Percentiles rank a stretch among this genome's conserved stretches.
Conservation (phyloP, 2,888 invertebrate genomes). For the Tribolium freemani region DNA sequence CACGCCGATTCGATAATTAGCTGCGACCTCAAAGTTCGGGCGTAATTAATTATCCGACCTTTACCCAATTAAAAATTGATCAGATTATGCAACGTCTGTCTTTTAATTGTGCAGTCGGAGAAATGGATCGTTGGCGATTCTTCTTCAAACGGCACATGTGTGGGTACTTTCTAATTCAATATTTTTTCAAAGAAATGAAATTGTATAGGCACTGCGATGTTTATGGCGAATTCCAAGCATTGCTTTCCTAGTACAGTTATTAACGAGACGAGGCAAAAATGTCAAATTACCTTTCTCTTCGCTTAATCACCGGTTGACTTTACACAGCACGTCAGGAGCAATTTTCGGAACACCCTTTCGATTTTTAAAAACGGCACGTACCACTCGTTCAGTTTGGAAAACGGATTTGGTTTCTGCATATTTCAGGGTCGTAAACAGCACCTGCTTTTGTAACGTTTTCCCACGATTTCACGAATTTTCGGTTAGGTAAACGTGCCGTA, state of each 20-base stretch:
- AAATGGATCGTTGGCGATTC: too few relatives aligned
- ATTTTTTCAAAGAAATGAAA: constrained; percentile 38
- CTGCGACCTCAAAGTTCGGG: neutral
- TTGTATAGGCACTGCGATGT: constrained; percentile 32
- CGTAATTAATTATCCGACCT: constrained; percentile 2
- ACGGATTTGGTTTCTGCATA: neutral
- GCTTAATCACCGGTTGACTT: constrained; percentile 28
- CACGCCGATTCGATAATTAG: constrained; percentile 3
- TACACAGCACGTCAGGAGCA: constrained; percentile 21
- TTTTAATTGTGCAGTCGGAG: neutral
- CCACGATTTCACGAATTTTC: neutral
- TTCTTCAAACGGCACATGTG: neutral
- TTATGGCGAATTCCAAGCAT: constrained; percentile 32
- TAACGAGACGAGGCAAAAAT: constrained; percentile 34
- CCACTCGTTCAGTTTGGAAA: neutral
- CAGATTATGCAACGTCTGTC: constrained; percentile 1
- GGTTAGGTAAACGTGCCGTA: too few relatives aligned
- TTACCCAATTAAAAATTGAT: constrained; percentile 1
- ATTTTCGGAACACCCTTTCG: constrained; percentile 10
- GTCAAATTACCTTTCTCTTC: constrained; percentile 43
- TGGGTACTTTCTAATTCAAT: constrained; percentile 36
- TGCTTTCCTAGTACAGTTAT: constrained; percentile 42
- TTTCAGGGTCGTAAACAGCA: neutral
- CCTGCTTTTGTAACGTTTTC: neutral
- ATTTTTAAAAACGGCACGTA: constrained; percentile 4